Evolutionary conservation across 64 coral and sea anemone species (phyloP), one percentile per base, ranked within the genome.

Genomic region (Acropora tenuis): DNA sequence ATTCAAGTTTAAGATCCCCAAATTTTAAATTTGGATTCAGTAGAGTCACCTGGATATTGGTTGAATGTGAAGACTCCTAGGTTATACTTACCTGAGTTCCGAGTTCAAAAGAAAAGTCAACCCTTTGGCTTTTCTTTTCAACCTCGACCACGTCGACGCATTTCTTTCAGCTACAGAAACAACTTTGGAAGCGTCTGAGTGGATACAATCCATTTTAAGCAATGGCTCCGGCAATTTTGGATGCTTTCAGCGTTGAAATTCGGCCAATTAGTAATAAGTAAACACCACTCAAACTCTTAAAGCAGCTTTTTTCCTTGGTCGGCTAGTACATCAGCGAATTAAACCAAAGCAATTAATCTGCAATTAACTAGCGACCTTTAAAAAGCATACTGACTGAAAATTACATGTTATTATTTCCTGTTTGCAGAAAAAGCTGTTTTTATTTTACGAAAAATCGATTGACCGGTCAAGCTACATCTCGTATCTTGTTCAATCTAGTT

Each of bases 241-340:
- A n/a, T 69, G 82, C 82, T 84, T 84, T 84, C 82, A 84, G 47
- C 61, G 61, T 47, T 48, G 58, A 84, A 83, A 84, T 84, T 49
- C 82, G 61, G 82, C 82, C 82, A 84, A 84, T 84, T 84, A 84
- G 41, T 48, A 71, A 69, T 71, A 71, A 84, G 61, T 49, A 84
- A 84, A 84, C 82, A 84, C 16, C 82, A 84, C 82, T 84, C 82
- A 84, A 84, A 6, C 49, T 69, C 82, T 84, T 84, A 69, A 84
- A 84, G 82, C 82, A 69, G 82, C 18, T 69, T 63, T 83, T 83
- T 42, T 17, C 57, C 67, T 55, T 60, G 4, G 78, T 41, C 82
- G 82, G 63, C 82, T 69, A 48, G 44, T 69, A 83, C 18, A 83
- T 84, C 82, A 84, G 65, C 71, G 63, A 58, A 84, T 84, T 83